phyloP scores from a whole-genome alignment of 2,113 vertebrate species.

The Jaculus jaculus region DNA sequence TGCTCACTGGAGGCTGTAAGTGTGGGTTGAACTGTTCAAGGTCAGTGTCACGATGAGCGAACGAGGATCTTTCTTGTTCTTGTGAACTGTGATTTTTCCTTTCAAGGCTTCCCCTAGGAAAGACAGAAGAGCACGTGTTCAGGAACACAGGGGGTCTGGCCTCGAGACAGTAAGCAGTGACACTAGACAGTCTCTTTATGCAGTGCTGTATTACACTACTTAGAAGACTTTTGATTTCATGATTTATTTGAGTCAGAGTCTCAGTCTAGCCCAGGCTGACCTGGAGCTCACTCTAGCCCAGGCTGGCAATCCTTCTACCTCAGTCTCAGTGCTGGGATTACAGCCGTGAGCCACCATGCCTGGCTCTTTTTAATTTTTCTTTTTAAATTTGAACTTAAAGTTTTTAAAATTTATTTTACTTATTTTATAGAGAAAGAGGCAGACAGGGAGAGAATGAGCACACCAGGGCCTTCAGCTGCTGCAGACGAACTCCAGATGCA shows the following conservation, averaged over 20 bases:
- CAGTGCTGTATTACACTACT: background rate
- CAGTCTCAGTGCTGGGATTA: too few species aligned
- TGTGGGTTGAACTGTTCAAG: slow-evolving; percentile 87
- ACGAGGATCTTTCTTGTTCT: slow-evolving; percentile 95
- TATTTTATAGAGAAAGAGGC: too few species aligned
- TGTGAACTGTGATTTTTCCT: slow-evolving; percentile 90
- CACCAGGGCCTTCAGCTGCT: too few species aligned
- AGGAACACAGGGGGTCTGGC: background rate
- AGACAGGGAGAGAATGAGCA: too few species aligned
- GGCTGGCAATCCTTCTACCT: too few species aligned
- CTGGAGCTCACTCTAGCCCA: too few species aligned
- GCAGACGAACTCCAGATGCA: too few species aligned
- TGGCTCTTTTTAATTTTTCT: background rate
- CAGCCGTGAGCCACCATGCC: too few species aligned
- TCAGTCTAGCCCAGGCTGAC: too few species aligned
- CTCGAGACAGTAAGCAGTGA: background rate
- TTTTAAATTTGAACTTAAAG: background rate
- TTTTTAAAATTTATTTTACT: too few species aligned
- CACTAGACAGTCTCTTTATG: background rate
- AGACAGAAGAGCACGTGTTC: slow-evolving; percentile 55
- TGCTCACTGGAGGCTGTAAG: slow-evolving; percentile 90
- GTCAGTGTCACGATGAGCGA: slow-evolving; percentile 90
- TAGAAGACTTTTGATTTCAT: background rate
- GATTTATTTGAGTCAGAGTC: too few species aligned
- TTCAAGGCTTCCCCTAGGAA: slow-evolving; percentile 89